phyloP scores from a whole-genome alignment of 2,888 invertebrate species.

The Dysmachus trigonus region DNA sequence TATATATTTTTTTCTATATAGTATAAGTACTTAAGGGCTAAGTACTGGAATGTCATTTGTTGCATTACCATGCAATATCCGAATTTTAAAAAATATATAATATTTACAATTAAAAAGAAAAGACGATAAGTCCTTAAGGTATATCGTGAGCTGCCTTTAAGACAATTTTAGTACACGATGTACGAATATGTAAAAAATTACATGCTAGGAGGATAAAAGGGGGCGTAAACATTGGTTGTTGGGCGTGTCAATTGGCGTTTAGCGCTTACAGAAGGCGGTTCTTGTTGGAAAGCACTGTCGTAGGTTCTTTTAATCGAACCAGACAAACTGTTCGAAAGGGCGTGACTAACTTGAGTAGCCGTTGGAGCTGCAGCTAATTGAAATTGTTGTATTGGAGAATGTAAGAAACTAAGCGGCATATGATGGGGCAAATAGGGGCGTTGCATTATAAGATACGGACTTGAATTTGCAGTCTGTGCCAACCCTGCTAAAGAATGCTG shows the following conservation, averaged over 20 bases:
- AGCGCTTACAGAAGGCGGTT: conserved; percentile 56
- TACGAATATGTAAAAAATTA: not conserved
- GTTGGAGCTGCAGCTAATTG: conserved; percentile 8
- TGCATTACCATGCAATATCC: not conserved
- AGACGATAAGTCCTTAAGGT: not conserved
- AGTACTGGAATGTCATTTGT: conserved; percentile 40
- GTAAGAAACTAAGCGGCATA: conserved; percentile 46
- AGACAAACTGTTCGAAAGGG: not conserved
- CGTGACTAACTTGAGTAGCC: conserved; percentile 35
- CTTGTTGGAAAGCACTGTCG: conserved; percentile 75
- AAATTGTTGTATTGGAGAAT: conserved; percentile 11
- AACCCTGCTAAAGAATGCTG: conserved; percentile 53
- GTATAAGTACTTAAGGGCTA: conserved; percentile 18
- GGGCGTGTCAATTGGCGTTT: conserved; percentile 61
- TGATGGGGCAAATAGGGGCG: conserved; percentile 44
- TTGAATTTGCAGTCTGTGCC: conserved; percentile 56
- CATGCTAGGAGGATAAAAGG: conserved; percentile 49
- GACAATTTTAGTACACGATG: not conserved
- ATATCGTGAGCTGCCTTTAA: conserved; percentile 17
- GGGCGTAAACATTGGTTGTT: conserved; percentile 50
- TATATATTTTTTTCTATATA: too few species aligned
- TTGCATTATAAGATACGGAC: conserved; percentile 50
- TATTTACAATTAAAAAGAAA: not conserved
- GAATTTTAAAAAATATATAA: not conserved
- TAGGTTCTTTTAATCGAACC: conserved; percentile 73